Evolutionary conservation across 2,888 invertebrate genomes (phyloP), one percentile per base, ranked within the genome.

Genomic region (Phortica okadai): DNA sequence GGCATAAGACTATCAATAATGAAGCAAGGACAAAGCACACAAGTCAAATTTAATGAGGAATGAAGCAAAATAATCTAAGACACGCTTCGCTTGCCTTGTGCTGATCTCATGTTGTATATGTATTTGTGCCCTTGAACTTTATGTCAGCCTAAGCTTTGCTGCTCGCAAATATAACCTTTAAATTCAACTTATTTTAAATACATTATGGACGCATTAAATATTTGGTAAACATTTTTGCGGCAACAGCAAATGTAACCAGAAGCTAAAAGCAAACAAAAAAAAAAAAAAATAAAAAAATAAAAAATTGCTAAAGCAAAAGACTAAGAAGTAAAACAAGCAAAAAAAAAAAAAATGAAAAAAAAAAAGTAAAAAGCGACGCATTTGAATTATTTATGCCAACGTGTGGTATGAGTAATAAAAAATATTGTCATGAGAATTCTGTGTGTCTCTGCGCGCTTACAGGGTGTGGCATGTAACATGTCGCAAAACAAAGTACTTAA

Each of bases 331-430:
- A 50, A 50, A 50, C 8, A 2, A 50, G 6, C 10, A 1, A 2
- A 50, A 3, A 45, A 10, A 3, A 45, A 10, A 21, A 21, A 21
- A 21, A 21, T 21, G 21, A 21, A 21, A 21, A 21, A 21, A 50
- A 50, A 50, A 50, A 2, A 5, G 50, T 50, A 50, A 11, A 1
- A 50, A 50, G 50, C 50, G 50, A 50, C 14, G 50, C 10, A 10
- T 62, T 62, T 62, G 62, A 62, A 62, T 62, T 62, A 62, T 62
- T 62, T 62, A 25, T 62, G 62, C 2, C 16, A 62, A 62, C 21
- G 25, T 25, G 62, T 62, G 10, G 16, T 21, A 62, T 62, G 56
- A 56, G 56, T 56, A n/a, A 56, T 56, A 56, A 56, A 33, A 33
- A 56, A 56, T 56, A 56, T 56, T 56, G 56, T 56, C 56, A 56